phyloP scores from a whole-genome alignment of 2,888 invertebrate genomes.

The Kuschelorhynchus macadamiae region DNA sequence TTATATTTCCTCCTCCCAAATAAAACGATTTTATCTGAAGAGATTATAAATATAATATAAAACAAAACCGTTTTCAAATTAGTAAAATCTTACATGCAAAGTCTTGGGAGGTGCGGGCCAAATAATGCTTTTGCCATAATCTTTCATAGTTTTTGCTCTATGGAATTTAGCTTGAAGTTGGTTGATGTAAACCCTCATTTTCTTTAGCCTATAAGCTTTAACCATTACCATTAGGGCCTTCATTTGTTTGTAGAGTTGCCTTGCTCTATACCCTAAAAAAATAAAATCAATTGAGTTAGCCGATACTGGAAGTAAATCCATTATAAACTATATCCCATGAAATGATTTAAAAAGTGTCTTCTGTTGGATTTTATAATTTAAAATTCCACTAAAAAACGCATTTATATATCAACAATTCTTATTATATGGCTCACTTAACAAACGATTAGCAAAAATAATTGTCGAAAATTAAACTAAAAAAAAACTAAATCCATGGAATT shows the following conservation, averaged over 20 bases:
- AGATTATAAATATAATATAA: not conserved
- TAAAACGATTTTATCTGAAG: not conserved
- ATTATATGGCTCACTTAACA: too few relatives aligned
- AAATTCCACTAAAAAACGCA: too few relatives aligned
- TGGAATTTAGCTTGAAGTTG: conserved; percentile 77
- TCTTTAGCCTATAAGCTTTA: conserved; percentile 84
- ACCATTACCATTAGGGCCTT: conserved; percentile 88
- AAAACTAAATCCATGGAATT: not conserved
- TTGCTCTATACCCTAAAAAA: conserved; percentile 67
- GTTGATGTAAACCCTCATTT: conserved; percentile 80
- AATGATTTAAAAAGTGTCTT: too few relatives aligned
- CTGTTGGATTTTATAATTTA: too few relatives aligned
- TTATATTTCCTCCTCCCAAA: too few relatives aligned
- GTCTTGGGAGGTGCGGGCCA: conserved; percentile 87
- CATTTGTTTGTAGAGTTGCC: conserved; percentile 87
- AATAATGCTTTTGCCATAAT: conserved; percentile 81
- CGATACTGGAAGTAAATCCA: too few relatives aligned
- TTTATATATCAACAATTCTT: too few relatives aligned
- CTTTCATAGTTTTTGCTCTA: conserved; percentile 76
- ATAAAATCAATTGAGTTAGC: too few relatives aligned
- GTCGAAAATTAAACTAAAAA: not conserved
- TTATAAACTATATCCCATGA: too few relatives aligned
- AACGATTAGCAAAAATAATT: conserved; percentile 8
- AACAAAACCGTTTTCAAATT: not conserved
- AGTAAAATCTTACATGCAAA: conserved; percentile 29